A percentile compares a stretch with the other conserved stretches of the same genome.
These are phyloP conservation scores for Hexactinellida sp. DNA, from an alignment of 37 sponge, comb jelly and placozoan genomes.

Conservation along the genomic window DNA sequence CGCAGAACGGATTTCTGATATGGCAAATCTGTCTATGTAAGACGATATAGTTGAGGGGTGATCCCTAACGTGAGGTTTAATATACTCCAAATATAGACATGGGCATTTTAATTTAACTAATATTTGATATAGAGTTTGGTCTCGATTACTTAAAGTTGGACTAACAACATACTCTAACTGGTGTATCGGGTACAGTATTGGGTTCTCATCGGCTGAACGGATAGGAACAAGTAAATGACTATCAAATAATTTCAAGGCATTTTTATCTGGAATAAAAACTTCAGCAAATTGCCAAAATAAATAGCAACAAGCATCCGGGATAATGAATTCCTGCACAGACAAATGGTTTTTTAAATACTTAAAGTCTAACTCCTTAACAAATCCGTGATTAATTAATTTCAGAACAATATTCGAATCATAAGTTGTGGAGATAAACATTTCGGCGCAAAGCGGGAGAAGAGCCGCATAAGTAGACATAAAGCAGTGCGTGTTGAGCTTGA, in stretches of 20 bases:
- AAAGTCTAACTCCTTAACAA: not conserved
- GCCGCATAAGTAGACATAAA: not conserved
- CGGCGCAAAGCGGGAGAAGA: not conserved
- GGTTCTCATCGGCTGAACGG: not conserved
- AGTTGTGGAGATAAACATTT: not conserved
- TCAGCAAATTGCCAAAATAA: not conserved
- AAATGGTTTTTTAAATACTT: not conserved
- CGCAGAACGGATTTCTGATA: not conserved
- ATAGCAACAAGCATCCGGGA: not conserved
- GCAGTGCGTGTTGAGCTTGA: not conserved
- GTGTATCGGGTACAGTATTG: not conserved
- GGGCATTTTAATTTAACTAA: not conserved
- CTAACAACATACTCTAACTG: not conserved
- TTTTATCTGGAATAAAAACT: not conserved
- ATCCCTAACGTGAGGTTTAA: not conserved
- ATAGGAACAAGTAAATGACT: not conserved
- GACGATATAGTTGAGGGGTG: not conserved
- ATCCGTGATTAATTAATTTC: not conserved
- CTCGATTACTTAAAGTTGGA: not conserved
- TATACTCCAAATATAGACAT: not conserved
- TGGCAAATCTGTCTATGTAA: not conserved
- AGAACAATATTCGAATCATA: not conserved
- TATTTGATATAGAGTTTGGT: not conserved
- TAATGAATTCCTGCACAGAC: not conserved
- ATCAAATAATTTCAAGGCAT: not conserved